These are phyloP conservation scores for Urocyon cinereoargenteus DNA, from an alignment of 2,797 vertebrate species.

Conservation along the genomic window DNA sequence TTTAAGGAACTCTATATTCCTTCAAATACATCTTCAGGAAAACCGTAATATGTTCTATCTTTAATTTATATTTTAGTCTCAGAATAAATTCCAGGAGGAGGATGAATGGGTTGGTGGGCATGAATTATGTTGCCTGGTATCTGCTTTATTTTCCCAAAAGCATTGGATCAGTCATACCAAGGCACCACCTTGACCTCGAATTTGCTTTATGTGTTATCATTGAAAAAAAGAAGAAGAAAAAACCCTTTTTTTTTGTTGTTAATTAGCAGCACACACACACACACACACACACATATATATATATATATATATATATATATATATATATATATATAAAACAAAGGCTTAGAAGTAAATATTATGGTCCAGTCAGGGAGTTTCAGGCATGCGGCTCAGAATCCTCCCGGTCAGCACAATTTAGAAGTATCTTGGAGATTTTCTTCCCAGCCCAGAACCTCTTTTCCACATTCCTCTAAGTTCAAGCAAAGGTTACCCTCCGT, in stretches of 20 bases:
- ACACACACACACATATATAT: not conserved
- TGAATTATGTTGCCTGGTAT: not conserved
- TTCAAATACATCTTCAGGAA: slow-evolving; percentile 18
- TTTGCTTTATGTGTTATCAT: not conserved
- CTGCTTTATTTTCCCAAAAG: not conserved
- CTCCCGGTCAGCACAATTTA: not conserved
- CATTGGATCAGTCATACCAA: not conserved
- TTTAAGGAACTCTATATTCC: slow-evolving; percentile 6
- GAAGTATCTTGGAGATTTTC: slow-evolving; percentile 16
- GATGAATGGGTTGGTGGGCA: not conserved
- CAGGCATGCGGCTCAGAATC: slow-evolving; percentile 30
- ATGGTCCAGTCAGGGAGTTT: not conserved
- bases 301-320: too few relatives aligned
- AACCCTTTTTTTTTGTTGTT: not conserved
- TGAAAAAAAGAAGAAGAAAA: not conserved
- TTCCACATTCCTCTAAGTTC: slow-evolving; percentile 64
- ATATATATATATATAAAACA: not conserved
- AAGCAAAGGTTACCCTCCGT: slow-evolving; percentile 60
- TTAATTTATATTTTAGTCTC: not conserved
- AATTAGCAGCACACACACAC: not conserved
- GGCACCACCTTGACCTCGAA: not conserved
- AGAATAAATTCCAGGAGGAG: not conserved
- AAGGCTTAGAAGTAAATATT: slow-evolving; percentile 13
- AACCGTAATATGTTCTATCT: not conserved
- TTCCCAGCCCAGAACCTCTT: not conserved